Conservation (phyloP, 2,113 vertebrate species). For the Thymallus thymallus region DNA sequence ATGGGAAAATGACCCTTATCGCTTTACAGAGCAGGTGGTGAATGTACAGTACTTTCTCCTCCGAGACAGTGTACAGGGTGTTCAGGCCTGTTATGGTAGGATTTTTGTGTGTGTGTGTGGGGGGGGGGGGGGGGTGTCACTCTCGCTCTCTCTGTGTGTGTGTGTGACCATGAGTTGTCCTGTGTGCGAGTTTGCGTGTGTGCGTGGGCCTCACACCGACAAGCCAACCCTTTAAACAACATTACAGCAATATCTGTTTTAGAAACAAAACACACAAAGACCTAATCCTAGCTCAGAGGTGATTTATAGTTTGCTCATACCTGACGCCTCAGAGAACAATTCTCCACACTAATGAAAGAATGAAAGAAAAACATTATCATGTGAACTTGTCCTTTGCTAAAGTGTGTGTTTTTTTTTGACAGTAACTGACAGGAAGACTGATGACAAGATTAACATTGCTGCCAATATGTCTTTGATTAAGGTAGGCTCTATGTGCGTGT, state of each 20-base stretch:
- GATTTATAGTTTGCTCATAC: not conserved
- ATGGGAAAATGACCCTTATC: slow-evolving; percentile 2
- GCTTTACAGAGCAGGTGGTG: slow-evolving; percentile 1
- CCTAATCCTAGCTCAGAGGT: not conserved
- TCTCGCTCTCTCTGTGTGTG: not conserved
- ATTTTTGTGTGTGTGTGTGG: not conserved
- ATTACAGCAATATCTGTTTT: not conserved
- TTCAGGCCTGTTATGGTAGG: not conserved
- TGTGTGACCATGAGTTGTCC: too few species aligned
- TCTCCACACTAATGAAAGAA: not conserved
- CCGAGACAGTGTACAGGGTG: not conserved
- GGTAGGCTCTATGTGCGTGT: slow-evolving; percentile 50
- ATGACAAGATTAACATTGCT: slow-evolving; percentile 46
- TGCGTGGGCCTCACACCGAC: slow-evolving; percentile 1
- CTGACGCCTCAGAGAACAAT: not conserved
- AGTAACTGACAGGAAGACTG: slow-evolving; percentile 50
- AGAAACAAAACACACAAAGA: not conserved
- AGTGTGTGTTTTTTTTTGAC: slow-evolving; percentile 26
- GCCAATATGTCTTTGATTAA: slow-evolving; percentile 61
- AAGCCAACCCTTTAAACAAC: not conserved
- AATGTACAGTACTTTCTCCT: not conserved
- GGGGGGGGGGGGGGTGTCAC: not conserved
- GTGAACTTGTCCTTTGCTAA: not conserved
- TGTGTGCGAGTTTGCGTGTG: not conserved
- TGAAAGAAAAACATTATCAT: not conserved